Percentiles rank a stretch among this genome's conserved stretches.
phyloP scores from a whole-genome alignment of 2,888 invertebrate genomes.

The Dolomedes plantarius region DNA sequence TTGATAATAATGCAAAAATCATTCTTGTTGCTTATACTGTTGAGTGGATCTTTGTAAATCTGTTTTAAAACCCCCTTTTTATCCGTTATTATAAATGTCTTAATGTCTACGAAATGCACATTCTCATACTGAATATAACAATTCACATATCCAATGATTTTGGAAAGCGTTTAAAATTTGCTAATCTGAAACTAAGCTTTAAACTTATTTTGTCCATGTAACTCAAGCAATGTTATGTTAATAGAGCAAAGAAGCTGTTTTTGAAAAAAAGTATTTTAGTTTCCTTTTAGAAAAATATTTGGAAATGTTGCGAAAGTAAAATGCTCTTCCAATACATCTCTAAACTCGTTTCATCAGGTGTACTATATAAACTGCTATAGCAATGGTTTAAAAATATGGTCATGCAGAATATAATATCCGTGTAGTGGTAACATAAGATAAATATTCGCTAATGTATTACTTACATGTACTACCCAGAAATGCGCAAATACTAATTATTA shows the following conservation, averaged over 20 bases:
- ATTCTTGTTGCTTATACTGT: no score
- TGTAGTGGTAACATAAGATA: no score
- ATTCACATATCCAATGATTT: background rate
- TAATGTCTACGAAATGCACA: background rate
- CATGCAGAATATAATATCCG: no score
- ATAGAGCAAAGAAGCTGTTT: background rate
- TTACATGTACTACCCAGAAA: no score
- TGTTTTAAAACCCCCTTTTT: background rate
- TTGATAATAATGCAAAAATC: no score
- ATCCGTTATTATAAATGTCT: background rate
- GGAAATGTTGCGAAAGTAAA: background rate
- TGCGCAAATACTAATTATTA: no score
- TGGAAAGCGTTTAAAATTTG: background rate
- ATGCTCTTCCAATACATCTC: background rate
- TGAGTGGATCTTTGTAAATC: background rate
- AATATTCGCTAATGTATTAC: no score
- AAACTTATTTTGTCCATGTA: background rate
- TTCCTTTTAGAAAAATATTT: background rate
- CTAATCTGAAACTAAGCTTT: background rate
- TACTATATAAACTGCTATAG: background rate
- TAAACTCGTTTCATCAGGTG: background rate
- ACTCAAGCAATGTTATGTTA: background rate
- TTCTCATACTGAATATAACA: background rate
- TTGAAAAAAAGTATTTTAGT: background rate
- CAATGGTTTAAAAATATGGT: no score